Evolutionary conservation across 2,113 vertebrate genomes (phyloP), one percentile per base, ranked within the genome.

Genomic region (Perca fluviatilis): DNA sequence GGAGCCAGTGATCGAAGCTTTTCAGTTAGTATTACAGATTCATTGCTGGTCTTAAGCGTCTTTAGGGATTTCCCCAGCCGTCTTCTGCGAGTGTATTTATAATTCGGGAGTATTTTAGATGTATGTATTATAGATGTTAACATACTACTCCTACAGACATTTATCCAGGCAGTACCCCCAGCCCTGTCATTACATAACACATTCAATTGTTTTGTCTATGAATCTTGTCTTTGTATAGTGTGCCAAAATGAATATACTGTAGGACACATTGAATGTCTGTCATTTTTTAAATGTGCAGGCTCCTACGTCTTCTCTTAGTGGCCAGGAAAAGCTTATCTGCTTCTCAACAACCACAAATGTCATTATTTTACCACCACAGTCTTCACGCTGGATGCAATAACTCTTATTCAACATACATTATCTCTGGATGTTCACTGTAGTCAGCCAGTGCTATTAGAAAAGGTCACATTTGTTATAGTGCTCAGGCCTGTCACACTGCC

Each of bases 401-500:
- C 50, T 60, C 56, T 19, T 1, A 9, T 74, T 56, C 25, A 68
- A 60, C 81, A 60, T 60, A 58, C 83, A 49, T 77, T 72, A 83
- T 87, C 64, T 23, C 63, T 57, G 40, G 18, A 51, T 69, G 79
- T 61, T 79, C 43, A 6, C 77, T 67, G 79, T n/a, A 36, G 66
- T 83, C 51, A 18, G 72, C 46, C 66, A 13, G 67, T 3, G 47
- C 58, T 63, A 51, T 43, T 43, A 73, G 73, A 80, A 86, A 91
- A 90, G 87, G 92, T 89, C 83, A 86, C 76, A n/a, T 85, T 76
- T 87, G 82, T 82, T 73, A 53, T 27, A 71, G 70, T 9, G 33
- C 82, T 70, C 23, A 18, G 65, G 60, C 77, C 81, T 87, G 92
- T 92, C 90, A 85, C 64, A 25, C 80, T 74, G 88, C 75, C 89